phyloP scores from a whole-genome alignment of 2,113 vertebrate species.

The Parus major region DNA sequence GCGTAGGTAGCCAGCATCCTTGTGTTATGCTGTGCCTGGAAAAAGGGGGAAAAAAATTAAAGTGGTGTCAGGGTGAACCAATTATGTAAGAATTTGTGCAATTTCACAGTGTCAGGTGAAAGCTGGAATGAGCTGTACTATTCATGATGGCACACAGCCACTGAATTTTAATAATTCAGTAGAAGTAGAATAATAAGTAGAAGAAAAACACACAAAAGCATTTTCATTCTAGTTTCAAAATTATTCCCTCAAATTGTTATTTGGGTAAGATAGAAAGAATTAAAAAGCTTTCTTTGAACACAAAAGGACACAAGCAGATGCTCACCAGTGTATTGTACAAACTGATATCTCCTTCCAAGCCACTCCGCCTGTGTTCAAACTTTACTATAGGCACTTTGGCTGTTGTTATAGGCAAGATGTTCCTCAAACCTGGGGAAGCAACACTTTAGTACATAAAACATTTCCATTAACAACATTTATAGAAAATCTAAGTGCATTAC shows the following conservation, averaged over 20 bases:
- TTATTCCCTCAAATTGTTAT: neutral
- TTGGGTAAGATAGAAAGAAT: neutral
- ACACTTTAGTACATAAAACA: slow-evolving; percentile 65
- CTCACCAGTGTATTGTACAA: slow-evolving; percentile 97
- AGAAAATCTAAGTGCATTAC: neutral
- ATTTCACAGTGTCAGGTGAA: neutral
- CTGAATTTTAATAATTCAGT: neutral
- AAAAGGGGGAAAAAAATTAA: neutral
- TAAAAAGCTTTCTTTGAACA: neutral
- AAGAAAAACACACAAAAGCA: neutral
- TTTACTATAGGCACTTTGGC: slow-evolving; percentile 99
- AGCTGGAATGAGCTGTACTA: neutral
- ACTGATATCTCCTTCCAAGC: slow-evolving; percentile 96
- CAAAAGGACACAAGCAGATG: neutral
- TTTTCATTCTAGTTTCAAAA: neutral
- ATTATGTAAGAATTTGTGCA: neutral
- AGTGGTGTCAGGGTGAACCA: neutral
- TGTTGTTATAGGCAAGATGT: slow-evolving; percentile 98
- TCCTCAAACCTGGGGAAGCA: slow-evolving; percentile 88
- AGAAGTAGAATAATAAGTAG: neutral
- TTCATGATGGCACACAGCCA: neutral
- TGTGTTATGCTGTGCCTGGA: slow-evolving; percentile 96
- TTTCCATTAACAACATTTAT: slow-evolving; percentile 13
- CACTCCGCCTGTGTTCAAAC: slow-evolving; percentile 94
- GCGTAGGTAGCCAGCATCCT: slow-evolving; percentile 97